These are phyloP conservation scores for Drosophila yakuba DNA, from an alignment of 1,140 invertebrate genomes.

Conservation along the genomic window DNA sequence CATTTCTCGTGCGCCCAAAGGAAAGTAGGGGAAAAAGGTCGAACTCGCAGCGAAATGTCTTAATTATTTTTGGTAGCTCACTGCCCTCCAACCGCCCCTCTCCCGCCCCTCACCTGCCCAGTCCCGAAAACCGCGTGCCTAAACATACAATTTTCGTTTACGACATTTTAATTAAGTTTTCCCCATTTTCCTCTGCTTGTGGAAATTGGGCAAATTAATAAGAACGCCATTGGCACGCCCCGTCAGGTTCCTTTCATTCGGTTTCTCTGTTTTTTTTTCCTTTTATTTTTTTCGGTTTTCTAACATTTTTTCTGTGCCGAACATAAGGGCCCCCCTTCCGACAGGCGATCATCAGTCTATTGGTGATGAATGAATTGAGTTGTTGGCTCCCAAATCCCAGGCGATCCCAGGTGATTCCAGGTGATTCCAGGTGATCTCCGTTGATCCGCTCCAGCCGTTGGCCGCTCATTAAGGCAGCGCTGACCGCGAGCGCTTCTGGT, in stretches of 20 bases:
- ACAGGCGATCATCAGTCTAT: constrained; percentile 54
- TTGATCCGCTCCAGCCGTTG: constrained; percentile 60
- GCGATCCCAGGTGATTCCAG: constrained; percentile 7
- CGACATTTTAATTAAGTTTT: constrained; percentile 84
- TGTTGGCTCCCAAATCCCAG: constrained; percentile 7
- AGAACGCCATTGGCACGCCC: constrained; percentile 80
- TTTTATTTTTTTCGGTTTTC: neutral
- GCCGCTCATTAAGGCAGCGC: constrained; percentile 69
- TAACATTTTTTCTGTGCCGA: constrained; percentile 4
- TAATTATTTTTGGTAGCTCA: constrained; percentile 75
- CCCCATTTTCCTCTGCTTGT: constrained; percentile 54
- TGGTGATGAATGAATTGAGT: constrained; percentile 81
- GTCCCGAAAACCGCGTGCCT: constrained; percentile 19
- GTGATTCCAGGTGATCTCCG: constrained; percentile 27
- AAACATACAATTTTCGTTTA: constrained; percentile 83
- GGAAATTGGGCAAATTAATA: constrained; percentile 82
- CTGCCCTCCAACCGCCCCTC: neutral
- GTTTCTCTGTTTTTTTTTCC: neutral
- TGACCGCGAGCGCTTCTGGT: constrained; percentile 73
- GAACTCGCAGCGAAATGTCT: constrained; percentile 74
- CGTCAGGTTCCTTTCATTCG: constrained; percentile 47
- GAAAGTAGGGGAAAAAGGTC: constrained; percentile 25
- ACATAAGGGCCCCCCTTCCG: neutral
- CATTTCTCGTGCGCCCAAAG: constrained; percentile 44
- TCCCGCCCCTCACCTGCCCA: no score